phyloP scores from a whole-genome alignment of 2,888 invertebrate species.

The Apamea anceps region DNA sequence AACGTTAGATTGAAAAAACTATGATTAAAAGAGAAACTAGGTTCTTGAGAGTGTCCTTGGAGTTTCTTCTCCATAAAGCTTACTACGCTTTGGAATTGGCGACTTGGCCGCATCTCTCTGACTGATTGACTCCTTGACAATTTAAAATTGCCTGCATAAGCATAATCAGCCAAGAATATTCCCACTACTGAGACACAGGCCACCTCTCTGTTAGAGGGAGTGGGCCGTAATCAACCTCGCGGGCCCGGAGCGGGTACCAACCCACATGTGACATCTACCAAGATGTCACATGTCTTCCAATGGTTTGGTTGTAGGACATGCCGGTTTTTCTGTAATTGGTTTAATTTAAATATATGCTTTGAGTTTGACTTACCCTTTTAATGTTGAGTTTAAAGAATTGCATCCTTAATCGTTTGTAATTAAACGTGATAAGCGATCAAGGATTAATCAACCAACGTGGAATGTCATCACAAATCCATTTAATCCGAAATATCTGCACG shows the following conservation, averaged over 20 bases:
- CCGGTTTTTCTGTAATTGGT: neutral
- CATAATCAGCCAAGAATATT: too few species aligned
- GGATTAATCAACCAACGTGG: constrained; percentile 30
- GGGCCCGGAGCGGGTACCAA: too few species aligned
- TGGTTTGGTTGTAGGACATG: neutral
- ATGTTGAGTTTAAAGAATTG: neutral
- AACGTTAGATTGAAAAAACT: too few species aligned
- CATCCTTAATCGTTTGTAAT: constrained; percentile 21
- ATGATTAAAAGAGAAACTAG: neutral
- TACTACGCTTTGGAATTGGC: neutral
- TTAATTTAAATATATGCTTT: neutral
- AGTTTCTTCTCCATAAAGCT: neutral
- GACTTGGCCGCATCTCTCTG: neutral
- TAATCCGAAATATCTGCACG: constrained; percentile 39
- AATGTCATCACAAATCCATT: constrained; percentile 33
- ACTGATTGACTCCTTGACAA: neutral
- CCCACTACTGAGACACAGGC: too few species aligned
- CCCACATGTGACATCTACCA: too few species aligned
- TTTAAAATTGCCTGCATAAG: neutral
- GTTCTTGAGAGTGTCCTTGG: neutral
- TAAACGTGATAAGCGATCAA: constrained; percentile 38
- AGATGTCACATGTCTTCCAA: neutral
- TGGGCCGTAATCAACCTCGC: too few species aligned
- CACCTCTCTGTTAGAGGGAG: too few species aligned
- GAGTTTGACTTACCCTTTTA: neutral